phyloP scores from a whole-genome alignment of 2,888 invertebrate species.

The Eretmocerus hayati region DNA sequence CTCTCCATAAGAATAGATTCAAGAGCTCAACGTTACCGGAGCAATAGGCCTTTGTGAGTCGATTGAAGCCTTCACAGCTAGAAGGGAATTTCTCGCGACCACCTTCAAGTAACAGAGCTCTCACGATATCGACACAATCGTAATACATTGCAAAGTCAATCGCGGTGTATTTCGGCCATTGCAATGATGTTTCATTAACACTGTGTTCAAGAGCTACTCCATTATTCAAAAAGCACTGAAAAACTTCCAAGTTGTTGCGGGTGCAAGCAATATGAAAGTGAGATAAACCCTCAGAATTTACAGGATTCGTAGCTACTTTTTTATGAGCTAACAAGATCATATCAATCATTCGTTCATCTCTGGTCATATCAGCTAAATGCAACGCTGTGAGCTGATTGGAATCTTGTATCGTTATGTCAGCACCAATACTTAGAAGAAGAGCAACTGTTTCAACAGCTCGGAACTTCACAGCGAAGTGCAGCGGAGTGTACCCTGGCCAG shows the following conservation, averaged over 20 bases:
- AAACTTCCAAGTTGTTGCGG: background rate
- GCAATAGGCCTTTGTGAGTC: no score
- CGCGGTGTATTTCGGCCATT: background rate
- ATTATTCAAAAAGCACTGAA: background rate
- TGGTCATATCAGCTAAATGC: no score
- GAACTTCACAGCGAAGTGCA: slow-evolving; percentile 5
- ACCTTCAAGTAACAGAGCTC: background rate
- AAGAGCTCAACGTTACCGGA: no score
- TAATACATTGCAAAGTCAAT: background rate
- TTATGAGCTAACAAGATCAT: no score
- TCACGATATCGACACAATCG: background rate
- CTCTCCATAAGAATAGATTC: background rate
- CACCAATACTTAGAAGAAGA: background rate
- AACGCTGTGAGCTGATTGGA: background rate
- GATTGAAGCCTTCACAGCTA: background rate
- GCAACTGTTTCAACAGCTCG: background rate
- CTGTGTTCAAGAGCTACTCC: background rate
- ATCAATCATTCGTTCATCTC: no score
- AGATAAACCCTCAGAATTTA: background rate
- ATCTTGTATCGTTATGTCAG: background rate
- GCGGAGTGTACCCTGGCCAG: slow-evolving; percentile 3
- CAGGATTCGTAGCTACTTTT: background rate
- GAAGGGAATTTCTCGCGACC: background rate
- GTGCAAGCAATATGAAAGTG: background rate
- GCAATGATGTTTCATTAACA: background rate